Evolutionary conservation across 2,888 invertebrate genomes (phyloP), one percentile per base, ranked within the genome.

Genomic region (Stictocephala bisonia): DNA sequence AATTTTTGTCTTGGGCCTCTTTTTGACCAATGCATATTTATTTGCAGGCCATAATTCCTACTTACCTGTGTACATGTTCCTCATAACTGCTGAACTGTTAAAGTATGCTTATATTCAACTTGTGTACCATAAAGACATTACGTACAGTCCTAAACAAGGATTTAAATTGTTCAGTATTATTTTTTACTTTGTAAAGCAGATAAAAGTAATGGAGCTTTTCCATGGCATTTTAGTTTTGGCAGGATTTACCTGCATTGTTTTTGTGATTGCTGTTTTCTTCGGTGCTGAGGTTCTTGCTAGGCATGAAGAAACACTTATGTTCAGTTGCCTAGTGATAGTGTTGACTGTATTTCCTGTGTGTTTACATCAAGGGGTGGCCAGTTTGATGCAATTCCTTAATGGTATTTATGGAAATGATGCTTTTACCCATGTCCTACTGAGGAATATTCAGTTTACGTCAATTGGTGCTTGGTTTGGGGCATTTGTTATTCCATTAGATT

Each of bases 381-480:
- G 82, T 9, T 79, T 82, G 0, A 76, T 80, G 40, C 76, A 76
- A 11, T 81, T 82, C 50, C 74, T 83, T 3, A 83, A 86, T 6
- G 86, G 85, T 20, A 86, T 88, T 76, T 86, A 89, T 70, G 85
- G 86, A 44, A 51, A 53, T 26, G 79, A 78, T 60, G 71, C 72
- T 41, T 74, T 79, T 4, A 77, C 79, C 27, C 60, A 71, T 31
- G 72, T 79, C 11, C 66, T 80, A n/a, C 76, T 75, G 20, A 77
- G 78, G 13, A 88, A 87, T 79, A 85, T 89, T 3, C 81, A 88
- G 71, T 80, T 87, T 70, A 88, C 90, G 0, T 82, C 94, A 11
- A 83, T 92, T 31, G 95, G 95, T 2, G 90, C 93, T 3, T 96
- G 95, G 95, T 81, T 93, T 1, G 94, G 95, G 4, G 93, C 94